These are phyloP conservation scores for Gambusia holbrooki DNA, from an alignment of 2,113 vertebrate species.

Conservation along the genomic window DNA sequence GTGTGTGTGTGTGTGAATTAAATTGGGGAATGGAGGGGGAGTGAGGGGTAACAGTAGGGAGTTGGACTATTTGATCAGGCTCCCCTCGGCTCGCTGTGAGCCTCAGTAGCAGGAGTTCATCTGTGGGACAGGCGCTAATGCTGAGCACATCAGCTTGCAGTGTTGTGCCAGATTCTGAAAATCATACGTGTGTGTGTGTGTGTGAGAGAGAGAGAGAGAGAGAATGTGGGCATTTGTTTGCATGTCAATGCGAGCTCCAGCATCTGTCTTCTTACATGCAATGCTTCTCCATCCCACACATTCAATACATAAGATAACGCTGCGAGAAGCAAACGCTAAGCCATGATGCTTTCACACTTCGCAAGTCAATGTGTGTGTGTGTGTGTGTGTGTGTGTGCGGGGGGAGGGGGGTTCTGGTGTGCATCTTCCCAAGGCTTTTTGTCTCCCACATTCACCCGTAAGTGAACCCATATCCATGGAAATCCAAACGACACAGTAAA, in stretches of 20 bases:
- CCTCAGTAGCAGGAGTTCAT: constrained; percentile 70
- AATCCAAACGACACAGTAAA: constrained; percentile 70
- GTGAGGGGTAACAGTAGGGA: constrained; percentile 59
- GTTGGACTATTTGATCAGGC: constrained; percentile 71
- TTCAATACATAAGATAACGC: constrained; percentile 37
- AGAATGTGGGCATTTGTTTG: constrained; percentile 27
- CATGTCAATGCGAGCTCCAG: constrained; percentile 13
- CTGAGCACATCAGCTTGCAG: constrained; percentile 46
- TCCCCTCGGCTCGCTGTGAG: constrained; percentile 62
- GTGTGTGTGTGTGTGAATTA: constrained; percentile 47
- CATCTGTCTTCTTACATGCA: constrained; percentile 50
- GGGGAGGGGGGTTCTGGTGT: constrained; percentile 11
- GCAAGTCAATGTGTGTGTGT: constrained; percentile 8
- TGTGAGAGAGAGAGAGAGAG: no score
- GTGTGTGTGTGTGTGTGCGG: constrained; percentile 27
- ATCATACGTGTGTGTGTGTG: constrained; percentile 12
- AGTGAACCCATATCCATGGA: constrained; percentile 68
- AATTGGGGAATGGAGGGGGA: neutral
- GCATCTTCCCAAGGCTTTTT: constrained; percentile 29
- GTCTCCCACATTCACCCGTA: constrained; percentile 63
- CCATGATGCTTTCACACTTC: constrained; percentile 36
- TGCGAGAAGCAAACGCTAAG: constrained; percentile 42
- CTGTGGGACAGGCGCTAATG: constrained; percentile 54
- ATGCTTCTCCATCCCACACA: constrained; percentile 55
- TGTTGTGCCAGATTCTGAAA: constrained; percentile 52